These are phyloP conservation scores for Zootoca vivipara DNA, from an alignment of 2,113 vertebrate genomes.

Conservation along the genomic window DNA sequence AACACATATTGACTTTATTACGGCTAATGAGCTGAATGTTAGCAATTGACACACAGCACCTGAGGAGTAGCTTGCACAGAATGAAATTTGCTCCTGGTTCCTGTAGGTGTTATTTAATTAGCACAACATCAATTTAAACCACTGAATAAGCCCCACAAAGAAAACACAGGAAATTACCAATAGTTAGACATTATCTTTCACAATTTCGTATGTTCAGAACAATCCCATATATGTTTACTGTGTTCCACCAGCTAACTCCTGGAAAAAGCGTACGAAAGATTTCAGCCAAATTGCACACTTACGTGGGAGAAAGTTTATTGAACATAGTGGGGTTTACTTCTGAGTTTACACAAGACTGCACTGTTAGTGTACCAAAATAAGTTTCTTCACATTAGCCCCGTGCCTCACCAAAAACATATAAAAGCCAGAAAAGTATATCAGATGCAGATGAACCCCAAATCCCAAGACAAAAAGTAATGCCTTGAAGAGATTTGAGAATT, in stretches of 20 bases:
- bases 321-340: not conserved
- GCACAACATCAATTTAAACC: conserved; percentile 53
- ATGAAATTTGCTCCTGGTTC: conserved; percentile 60
- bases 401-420: conserved; percentile 33
- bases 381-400: not conserved
- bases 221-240: not conserved
- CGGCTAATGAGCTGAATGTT: conserved; percentile 61
- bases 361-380: not conserved
- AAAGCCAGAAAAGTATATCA: not conserved
- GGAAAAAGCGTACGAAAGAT: not conserved
- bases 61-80: conserved; percentile 48
- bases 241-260: not conserved
- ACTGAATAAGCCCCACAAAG: conserved; percentile 17
- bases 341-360: not conserved
- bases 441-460: not conserved
- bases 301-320: not conserved
- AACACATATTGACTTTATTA: conserved; percentile 58
- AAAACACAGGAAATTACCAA: conserved; percentile 55
- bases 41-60: conserved; percentile 54
- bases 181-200: conserved; percentile 45
- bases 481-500: too few relatives aligned
- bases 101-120: conserved; percentile 67
- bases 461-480: too few relatives aligned
- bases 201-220: conserved; percentile 26
- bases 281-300: too few relatives aligned